phyloP scores from a whole-genome alignment of 2,113 vertebrate genomes.

The Trinectes maculatus region DNA sequence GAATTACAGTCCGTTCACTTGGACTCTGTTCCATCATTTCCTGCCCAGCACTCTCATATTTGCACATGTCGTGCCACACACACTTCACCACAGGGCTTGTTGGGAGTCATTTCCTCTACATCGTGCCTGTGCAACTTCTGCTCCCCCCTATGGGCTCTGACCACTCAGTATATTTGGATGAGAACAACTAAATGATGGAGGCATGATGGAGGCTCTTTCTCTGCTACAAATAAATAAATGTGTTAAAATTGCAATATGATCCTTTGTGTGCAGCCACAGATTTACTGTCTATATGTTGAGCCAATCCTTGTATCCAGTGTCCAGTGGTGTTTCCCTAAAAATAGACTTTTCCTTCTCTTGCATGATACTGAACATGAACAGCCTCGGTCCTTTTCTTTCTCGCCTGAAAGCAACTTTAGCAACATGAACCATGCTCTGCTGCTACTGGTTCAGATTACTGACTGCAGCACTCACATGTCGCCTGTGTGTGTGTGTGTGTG shows the following conservation, averaged over 20 bases:
- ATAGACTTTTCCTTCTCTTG: not conserved
- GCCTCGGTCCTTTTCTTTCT: not conserved
- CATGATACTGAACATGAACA: not conserved
- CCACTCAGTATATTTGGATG: not conserved
- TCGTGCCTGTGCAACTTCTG: constrained; percentile 26
- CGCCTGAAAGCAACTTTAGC: not conserved
- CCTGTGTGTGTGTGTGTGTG: no score
- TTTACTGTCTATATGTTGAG: not conserved
- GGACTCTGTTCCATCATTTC: constrained; percentile 9
- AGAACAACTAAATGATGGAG: not conserved
- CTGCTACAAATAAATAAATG: not conserved
- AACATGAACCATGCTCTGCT: not conserved
- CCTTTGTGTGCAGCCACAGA: not conserved
- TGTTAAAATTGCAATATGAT: no score
- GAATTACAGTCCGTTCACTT: constrained; percentile 34
- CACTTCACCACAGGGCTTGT: constrained; percentile 34
- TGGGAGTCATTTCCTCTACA: constrained; percentile 29
- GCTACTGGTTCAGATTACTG: no score
- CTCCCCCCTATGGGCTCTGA: constrained; percentile 1
- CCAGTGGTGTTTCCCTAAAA: not conserved
- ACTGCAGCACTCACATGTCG: no score
- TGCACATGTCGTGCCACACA: constrained; percentile 41
- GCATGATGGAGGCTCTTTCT: not conserved
- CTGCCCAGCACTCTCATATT: constrained; percentile 36
- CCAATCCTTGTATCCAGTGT: not conserved